Conservation (phyloP, 1,140 invertebrate species). For the Muscidifurax raptorellus region DNA sequence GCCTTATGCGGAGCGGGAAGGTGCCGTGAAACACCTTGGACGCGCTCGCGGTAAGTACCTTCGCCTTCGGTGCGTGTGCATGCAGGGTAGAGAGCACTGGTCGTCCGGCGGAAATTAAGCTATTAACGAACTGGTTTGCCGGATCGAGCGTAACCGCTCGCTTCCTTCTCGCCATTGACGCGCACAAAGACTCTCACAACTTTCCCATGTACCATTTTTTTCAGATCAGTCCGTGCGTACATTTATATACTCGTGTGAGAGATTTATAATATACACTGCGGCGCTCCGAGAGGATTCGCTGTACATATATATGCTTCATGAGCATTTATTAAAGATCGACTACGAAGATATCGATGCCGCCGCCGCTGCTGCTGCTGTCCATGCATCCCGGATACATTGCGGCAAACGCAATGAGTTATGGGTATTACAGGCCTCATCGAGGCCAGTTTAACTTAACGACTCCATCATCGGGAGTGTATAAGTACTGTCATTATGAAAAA, state of each 20-base stretch:
- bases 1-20: conserved; percentile 21
- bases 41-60: not conserved
- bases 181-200: conserved; percentile 35
- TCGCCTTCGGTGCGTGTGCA: not conserved
- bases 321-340: conserved; percentile 39
- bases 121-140: conserved; percentile 55
- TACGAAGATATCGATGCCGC: conserved; percentile 11
- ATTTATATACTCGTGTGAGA: not conserved
- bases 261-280: too few species aligned
- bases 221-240: not conserved
- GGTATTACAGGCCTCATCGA: not conserved
- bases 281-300: too few species aligned
- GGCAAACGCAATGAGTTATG: conserved; percentile 7
- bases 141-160: conserved; percentile 41
- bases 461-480: not conserved
- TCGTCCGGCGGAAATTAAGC: conserved; percentile 55
- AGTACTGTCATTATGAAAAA: conserved; percentile 1
- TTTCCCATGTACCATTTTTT: conserved; percentile 41
- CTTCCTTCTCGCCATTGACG: conserved; percentile 32
- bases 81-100: not conserved
- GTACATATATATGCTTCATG: not conserved
- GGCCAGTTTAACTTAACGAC: not conserved
- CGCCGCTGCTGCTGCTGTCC: not conserved
- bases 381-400: not conserved
- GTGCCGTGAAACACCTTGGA: conserved; percentile 36